Conservation (phyloP, 2,797 vertebrate species). For the Lacerta bilineata region DNA sequence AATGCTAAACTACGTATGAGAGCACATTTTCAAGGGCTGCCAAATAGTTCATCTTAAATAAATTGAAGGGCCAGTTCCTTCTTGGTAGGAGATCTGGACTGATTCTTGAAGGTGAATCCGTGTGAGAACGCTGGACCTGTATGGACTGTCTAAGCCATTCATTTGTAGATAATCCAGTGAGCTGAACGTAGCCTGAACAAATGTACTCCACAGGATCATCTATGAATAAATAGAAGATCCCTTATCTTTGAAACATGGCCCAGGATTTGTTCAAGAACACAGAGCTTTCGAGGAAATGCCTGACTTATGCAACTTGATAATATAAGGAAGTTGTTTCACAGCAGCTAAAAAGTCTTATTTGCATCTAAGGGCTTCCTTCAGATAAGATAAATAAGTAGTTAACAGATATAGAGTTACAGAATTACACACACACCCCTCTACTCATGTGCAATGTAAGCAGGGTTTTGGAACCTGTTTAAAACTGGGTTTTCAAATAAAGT, state of each 20-base stretch:
- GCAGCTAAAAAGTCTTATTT: background rate
- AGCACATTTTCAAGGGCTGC: slow-evolving; percentile 16
- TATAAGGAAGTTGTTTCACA: background rate
- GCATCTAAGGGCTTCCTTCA: background rate
- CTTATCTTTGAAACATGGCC: background rate
- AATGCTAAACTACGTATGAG: background rate
- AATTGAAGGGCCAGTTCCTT: slow-evolving; percentile 25
- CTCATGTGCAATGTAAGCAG: background rate
- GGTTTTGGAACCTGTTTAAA: background rate
- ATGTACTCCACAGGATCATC: background rate
- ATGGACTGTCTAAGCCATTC: background rate
- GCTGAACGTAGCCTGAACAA: background rate
- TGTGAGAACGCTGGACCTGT: background rate
- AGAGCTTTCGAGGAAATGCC: background rate
- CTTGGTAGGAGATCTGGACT: background rate
- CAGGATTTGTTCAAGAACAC: background rate
- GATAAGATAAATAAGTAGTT: background rate
- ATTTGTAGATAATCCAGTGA: background rate
- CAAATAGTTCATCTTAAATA: background rate
- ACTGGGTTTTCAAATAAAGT: background rate
- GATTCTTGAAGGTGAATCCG: background rate
- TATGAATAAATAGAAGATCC: background rate
- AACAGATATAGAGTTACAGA: background rate
- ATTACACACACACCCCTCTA: background rate
- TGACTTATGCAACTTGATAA: background rate